Evolutionary conservation across 2,113 vertebrate species (phyloP).

Genomic region (Ammodytes marinus): DNA sequence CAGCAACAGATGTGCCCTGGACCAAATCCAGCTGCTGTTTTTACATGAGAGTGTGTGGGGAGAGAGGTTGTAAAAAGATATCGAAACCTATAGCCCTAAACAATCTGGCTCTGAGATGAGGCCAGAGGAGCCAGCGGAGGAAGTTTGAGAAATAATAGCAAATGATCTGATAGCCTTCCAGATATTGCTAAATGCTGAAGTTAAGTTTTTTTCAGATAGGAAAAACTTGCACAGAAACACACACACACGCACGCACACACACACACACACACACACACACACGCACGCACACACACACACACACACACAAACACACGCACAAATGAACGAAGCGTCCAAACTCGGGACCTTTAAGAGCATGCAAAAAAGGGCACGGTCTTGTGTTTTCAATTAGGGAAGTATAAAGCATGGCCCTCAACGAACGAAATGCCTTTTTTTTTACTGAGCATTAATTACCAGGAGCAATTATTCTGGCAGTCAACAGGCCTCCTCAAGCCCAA

Average conservation of each 20-base stretch:
- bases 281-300: neutral
- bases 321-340: conserved; percentile 14
- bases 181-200: conserved; percentile 19
- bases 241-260: neutral
- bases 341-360: conserved; percentile 31
- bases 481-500: conserved; percentile 47
- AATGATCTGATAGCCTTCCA: conserved; percentile 2
- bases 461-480: conserved; percentile 71
- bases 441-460: conserved; percentile 76
- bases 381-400: conserved; percentile 80
- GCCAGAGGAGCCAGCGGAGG: conserved; percentile 19
- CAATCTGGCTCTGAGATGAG: conserved; percentile 43
- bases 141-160: conserved; percentile 21
- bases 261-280: neutral
- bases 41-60: conserved; percentile 45
- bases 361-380: conserved; percentile 57
- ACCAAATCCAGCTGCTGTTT: conserved; percentile 72
- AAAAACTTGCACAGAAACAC: conserved; percentile 7
- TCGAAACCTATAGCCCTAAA: conserved; percentile 57
- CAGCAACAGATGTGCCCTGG: conserved; percentile 74
- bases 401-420: conserved; percentile 45
- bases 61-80: conserved; percentile 68
- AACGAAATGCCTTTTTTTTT: conserved; percentile 58
- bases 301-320: neutral
- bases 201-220: neutral